These are phyloP conservation scores for Hippolais icterina DNA, from an alignment of 2,113 vertebrate genomes.

Conservation along the genomic window DNA sequence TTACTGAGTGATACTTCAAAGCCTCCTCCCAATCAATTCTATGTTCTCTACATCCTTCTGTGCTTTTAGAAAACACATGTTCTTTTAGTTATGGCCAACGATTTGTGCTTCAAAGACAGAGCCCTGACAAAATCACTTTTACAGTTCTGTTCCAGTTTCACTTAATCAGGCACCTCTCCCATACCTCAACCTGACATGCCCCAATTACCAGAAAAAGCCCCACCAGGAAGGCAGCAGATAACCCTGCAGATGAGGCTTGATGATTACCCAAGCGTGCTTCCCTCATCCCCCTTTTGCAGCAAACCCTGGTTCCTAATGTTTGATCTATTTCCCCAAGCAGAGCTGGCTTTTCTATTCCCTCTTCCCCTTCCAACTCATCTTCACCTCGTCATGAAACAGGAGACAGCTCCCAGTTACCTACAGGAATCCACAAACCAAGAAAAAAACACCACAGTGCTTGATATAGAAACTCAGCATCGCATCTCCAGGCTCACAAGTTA, in stretches of 20 bases:
- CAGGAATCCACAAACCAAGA: not conserved
- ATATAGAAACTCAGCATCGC: not conserved
- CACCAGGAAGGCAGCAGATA: not conserved
- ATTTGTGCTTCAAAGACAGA: not conserved
- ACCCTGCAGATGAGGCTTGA: not conserved
- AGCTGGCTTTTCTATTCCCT: not conserved
- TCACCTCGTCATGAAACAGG: not conserved
- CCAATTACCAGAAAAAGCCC: not conserved
- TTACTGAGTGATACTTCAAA: too few relatives aligned
- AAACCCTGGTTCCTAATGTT: not conserved
- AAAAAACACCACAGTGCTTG: not conserved
- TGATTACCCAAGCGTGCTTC: fast-evolving
- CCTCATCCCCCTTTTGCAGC: not conserved
- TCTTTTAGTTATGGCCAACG: not conserved
- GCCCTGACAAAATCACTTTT: not conserved
- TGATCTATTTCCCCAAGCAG: not conserved
- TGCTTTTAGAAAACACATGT: too few relatives aligned
- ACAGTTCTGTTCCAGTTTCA: not conserved
- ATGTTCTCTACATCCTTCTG: too few relatives aligned
- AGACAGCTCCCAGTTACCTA: not conserved
- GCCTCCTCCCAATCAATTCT: too few relatives aligned
- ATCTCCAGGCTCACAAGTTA: not conserved
- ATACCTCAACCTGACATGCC: not conserved
- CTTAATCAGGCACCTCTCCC: not conserved
- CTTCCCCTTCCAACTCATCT: not conserved